Evolutionary conservation across 1,140 invertebrate genomes (phyloP), one percentile per base, ranked within the genome.

Genomic region (Colletes latitarsis): DNA sequence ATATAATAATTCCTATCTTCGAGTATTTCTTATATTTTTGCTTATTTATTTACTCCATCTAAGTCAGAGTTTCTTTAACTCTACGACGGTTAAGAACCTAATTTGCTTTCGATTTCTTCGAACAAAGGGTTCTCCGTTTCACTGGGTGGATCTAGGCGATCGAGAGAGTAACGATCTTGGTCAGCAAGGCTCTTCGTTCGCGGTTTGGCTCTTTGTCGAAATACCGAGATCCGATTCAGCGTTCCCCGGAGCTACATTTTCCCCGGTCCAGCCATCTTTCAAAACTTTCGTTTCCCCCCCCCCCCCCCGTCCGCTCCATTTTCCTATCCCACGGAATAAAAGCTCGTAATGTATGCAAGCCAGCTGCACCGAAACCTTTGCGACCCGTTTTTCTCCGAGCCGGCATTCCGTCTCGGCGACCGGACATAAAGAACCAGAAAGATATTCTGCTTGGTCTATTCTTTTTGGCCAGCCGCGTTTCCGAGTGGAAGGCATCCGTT

Each of bases 401-500:
- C 66, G 55, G 21, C 41, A 60, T 79, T 70, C 81, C 58, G 30
- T 75, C 78, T 76, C 62, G 41, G 52, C 49, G 10, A 75, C 67
- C 58, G 41, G 67, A 79, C 68, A 82, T 82, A 82, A 86, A 85
- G 71, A 76, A 63, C 30, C 70, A 58, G 77, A 55, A 81, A 81
- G 80, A 81, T 77, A 77, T 81, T 80, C 70, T 55, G 52, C 77
- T 75, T 75, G 52, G 77, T 49, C 77, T 67, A 80, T 80, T 80
- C 77, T 80, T 75, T 75, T 66, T 64, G 70, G 4, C 70, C 30
- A 55, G 43, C 14, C 53, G 55, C 63, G 53, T 41, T 52, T 41
- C 17, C 43, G 41, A 58, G 41, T 52, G 62, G 43, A 73, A 67
- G 43, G 71, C 53, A 80, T 66, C 53, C 53, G 67, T 46, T 80